Evolutionary conservation across 2,113 vertebrate genomes (phyloP).

Genomic region (Cathartes aura): DNA sequence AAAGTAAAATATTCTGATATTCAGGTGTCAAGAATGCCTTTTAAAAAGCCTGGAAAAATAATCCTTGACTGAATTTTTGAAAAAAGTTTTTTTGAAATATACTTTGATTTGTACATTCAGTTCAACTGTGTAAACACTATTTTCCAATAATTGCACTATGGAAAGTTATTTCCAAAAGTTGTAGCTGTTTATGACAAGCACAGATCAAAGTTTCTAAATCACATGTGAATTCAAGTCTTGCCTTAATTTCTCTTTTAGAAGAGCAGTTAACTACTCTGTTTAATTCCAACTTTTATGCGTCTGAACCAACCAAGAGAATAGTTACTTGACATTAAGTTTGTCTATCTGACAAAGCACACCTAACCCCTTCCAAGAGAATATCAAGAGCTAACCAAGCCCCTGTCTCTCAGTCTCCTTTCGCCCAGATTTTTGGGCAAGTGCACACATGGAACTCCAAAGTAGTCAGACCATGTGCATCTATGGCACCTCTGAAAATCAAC

Average conservation of each 20-base stretch:
- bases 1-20: not conserved
- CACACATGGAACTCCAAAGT: not conserved
- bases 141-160: not conserved
- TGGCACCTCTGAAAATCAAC: not conserved
- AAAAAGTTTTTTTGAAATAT: not conserved
- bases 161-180: not conserved
- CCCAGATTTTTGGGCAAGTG: not conserved
- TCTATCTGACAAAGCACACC: not conserved
- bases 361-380: not conserved
- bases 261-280: not conserved
- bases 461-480: not conserved
- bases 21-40: not conserved
- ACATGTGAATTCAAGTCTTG: not conserved
- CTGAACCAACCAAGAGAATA: not conserved
- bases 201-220: not conserved
- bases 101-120: not conserved
- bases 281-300: not conserved
- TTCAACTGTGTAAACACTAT: not conserved
- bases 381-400: not conserved
- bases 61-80: not conserved
- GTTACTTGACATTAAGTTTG: not conserved
- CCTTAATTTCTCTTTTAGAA: not conserved
- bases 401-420: not conserved
- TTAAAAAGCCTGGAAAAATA: not conserved
- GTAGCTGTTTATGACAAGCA: not conserved